These are phyloP conservation scores for Drosophila lacicola DNA, from an alignment of 2,888 invertebrate species.

Conservation along the genomic window DNA sequence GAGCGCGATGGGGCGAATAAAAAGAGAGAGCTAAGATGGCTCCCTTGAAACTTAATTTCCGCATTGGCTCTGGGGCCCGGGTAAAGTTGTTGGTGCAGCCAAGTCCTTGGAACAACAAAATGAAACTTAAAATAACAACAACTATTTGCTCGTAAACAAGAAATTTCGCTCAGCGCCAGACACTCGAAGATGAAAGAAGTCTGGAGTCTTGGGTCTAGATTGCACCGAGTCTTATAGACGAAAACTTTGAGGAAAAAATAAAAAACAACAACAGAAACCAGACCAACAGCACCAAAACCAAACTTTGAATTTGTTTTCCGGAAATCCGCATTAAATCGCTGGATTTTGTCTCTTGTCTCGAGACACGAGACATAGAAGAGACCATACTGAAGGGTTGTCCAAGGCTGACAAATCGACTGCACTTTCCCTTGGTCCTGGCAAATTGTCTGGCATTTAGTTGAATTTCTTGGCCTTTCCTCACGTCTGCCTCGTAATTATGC, in stretches of 20 bases:
- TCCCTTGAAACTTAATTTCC: slow-evolving; percentile 76
- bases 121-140: slow-evolving; percentile 81
- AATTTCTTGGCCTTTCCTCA: slow-evolving; percentile 59
- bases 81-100: slow-evolving; percentile 66
- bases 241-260: slow-evolving; percentile 37
- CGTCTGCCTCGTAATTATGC: slow-evolving; percentile 70
- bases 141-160: slow-evolving; percentile 81
- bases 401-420: slow-evolving; percentile 51
- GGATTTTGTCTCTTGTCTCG: slow-evolving; percentile 62
- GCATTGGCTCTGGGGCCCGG: slow-evolving; percentile 51
- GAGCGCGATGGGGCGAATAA: slow-evolving; percentile 5
- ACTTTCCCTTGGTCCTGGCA: slow-evolving; percentile 36
- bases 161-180: slow-evolving; percentile 74
- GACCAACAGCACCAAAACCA: slow-evolving; percentile 58
- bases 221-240: slow-evolving; percentile 38
- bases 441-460: slow-evolving; percentile 68
- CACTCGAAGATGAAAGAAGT: slow-evolving; percentile 71
- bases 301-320: slow-evolving; percentile 76
- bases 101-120: slow-evolving; percentile 79
- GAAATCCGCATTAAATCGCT: slow-evolving; percentile 80
- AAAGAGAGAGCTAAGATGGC: slow-evolving; percentile 29
- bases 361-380: slow-evolving; percentile 17
- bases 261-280: slow-evolving; percentile 29
- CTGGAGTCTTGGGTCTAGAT: slow-evolving; percentile 50
- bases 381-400: slow-evolving; percentile 68